Percentiles rank a stretch among this genome's conserved stretches.
These are phyloP conservation scores for Agriopis marginaria DNA, from an alignment of 2,888 invertebrate species.

Conservation along the genomic window DNA sequence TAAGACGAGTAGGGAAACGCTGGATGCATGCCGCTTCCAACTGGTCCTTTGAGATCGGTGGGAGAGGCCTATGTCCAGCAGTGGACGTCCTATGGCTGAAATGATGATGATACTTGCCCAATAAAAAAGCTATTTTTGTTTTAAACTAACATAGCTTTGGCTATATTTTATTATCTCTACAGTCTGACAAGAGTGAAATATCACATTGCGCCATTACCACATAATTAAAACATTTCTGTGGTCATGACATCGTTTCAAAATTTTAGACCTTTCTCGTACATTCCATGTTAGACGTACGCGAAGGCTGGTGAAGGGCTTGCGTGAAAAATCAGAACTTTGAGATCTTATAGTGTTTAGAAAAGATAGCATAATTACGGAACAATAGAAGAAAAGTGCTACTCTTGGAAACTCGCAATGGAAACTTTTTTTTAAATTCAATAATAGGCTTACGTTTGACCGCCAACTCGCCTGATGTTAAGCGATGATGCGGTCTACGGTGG, in stretches of 20 bases:
- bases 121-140: too few species aligned
- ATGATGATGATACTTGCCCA: too few species aligned
- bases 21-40: too few species aligned
- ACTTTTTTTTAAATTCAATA: too few species aligned
- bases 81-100: too few species aligned
- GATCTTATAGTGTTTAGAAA: conserved; percentile 11
- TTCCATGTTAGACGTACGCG: conserved; percentile 8
- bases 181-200: neutral
- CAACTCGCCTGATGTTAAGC: too few species aligned
- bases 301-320: conserved; percentile 18
- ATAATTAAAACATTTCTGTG: conserved; percentile 3
- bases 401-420: conserved; percentile 27
- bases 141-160: neutral
- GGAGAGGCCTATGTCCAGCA: too few species aligned
- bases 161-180: neutral
- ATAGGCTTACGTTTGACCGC: too few species aligned
- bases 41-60: too few species aligned
- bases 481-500: too few species aligned
- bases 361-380: conserved; percentile 27
- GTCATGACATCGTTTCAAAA: conserved; percentile 11
- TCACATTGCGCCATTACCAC: neutral
- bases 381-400: conserved; percentile 31
- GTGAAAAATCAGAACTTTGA: conserved; percentile 2
- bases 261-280: conserved; percentile 4
- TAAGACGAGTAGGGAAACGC: too few species aligned